Conservation (phyloP, 1,140 invertebrate species). For the Drosophila yakuba region DNA sequence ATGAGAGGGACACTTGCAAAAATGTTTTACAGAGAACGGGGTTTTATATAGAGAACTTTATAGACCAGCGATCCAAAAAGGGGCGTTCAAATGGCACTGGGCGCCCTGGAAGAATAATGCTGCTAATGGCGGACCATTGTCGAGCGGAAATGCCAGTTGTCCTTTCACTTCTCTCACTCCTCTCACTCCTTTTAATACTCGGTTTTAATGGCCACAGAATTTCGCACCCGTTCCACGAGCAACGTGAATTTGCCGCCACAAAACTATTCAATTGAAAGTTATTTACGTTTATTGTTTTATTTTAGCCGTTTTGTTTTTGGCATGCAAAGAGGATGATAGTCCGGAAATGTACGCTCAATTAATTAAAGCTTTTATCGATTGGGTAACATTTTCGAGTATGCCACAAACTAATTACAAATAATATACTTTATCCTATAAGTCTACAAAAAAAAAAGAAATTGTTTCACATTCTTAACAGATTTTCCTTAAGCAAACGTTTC, state of each 20-base stretch:
- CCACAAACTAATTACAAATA: neutral
- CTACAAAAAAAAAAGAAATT: too few relatives aligned
- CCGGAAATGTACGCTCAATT: neutral
- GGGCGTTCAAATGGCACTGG: neutral
- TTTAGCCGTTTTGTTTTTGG: constrained; percentile 5
- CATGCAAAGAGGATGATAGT: neutral
- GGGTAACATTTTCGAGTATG: neutral
- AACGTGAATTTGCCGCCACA: constrained; percentile 75
- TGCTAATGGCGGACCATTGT: constrained; percentile 79
- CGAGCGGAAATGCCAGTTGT: constrained; percentile 21
- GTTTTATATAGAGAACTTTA: neutral
- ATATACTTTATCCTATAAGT: too few relatives aligned
- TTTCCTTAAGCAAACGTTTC: neutral
- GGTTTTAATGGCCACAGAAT: constrained; percentile 49
- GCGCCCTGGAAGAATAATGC: constrained; percentile 32
- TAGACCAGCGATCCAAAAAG: neutral
- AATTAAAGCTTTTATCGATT: neutral
- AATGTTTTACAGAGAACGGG: constrained; percentile 23
- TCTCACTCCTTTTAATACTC: neutral
- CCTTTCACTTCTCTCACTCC: neutral
- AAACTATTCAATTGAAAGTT: constrained; percentile 82
- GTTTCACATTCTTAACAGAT: neutral
- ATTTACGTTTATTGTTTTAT: constrained; percentile 79
- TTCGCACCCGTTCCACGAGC: constrained; percentile 27
- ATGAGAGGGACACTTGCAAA: constrained; percentile 48